Evolutionary conservation across 2,113 vertebrate species (phyloP), one percentile per base, ranked within the genome.

Genomic region (Phylloscopus trochilus): DNA sequence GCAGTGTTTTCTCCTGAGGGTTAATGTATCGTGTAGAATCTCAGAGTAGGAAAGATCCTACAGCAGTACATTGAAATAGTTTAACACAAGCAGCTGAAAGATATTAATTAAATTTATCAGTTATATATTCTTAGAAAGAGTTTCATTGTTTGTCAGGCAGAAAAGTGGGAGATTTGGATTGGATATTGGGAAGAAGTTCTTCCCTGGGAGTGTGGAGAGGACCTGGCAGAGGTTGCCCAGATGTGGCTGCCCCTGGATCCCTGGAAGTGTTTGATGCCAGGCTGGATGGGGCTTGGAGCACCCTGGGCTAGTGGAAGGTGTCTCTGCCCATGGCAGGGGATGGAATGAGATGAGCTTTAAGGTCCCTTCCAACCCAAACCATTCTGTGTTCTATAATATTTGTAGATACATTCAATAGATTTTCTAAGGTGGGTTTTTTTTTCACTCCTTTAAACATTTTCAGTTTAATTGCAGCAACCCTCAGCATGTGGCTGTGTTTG

Each of bases 241-340:
- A 51, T 59, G 31, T 11, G 47, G 55, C 22, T 87, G 39, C 10
- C 28, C 22, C 46, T 44, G 49, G 26, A 70, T 47, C 41, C 30
- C 20, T 87, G 41, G 30, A 0, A 56, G 10, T 49, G 49, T 0
- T 49, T 49, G 11, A 79, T 21, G n/a, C 16, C 75, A 56, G 66
- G 30, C 0, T 63, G 73, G 58, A 55, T 0, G 0, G 51, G 51
- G 28, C 19, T 66, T 7, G 53, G 58, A 56, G 28, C 18, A 33
- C 0, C 10, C 11, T 49, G 75, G 85, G 26, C 3, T 0, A 2
- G 41, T 17, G 75, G 58, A 10, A 72, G 10, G 4, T 63, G 56
- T 55, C n/a, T 20, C n/a, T 79, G n/a, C 15, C 14, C 14, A 18
- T 46, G 58, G 21, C 33, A 53, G 21, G 6, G 12, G 9, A 2